These are phyloP conservation scores for Pantherophis guttatus DNA, from an alignment of 2,113 vertebrate genomes.

Conservation along the genomic window DNA sequence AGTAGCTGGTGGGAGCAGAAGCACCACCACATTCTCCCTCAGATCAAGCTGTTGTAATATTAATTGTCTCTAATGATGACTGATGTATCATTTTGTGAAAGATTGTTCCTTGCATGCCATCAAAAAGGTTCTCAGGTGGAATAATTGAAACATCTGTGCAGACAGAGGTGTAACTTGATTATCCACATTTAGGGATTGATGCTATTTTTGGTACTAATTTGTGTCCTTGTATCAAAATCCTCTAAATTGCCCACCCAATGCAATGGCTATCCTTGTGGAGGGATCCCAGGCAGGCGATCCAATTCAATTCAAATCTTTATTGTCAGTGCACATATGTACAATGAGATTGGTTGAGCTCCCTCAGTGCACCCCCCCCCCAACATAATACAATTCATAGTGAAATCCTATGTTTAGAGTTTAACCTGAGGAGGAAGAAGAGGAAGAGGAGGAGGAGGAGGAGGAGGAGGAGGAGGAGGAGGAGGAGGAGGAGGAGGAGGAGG, in stretches of 20 bases:
- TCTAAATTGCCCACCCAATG: not conserved
- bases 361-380: no score
- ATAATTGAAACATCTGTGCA: not conserved
- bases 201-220: not conserved
- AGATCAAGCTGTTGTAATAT: constrained; percentile 30
- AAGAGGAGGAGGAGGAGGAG: no score
- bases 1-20: constrained; percentile 9
- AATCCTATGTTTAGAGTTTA: not conserved
- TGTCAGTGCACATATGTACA: no score
- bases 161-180: not conserved
- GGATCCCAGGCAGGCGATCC: not conserved
- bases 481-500: no score
- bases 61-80: constrained; percentile 27
- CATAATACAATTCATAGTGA: not conserved
- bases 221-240: not conserved
- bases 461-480: not conserved
- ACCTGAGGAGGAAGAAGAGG: not conserved
- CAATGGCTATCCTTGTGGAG: not conserved
- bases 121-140: not conserved
- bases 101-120: not conserved
- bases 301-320: no score
- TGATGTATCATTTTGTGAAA: not conserved
- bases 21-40: constrained; percentile 20
- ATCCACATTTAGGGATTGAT: not conserved
- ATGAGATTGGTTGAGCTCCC: no score